Percentiles rank a stretch among this genome's conserved stretches.
phyloP scores from a whole-genome alignment of 2,888 invertebrate genomes.

The Carpatolechia fugitivella region DNA sequence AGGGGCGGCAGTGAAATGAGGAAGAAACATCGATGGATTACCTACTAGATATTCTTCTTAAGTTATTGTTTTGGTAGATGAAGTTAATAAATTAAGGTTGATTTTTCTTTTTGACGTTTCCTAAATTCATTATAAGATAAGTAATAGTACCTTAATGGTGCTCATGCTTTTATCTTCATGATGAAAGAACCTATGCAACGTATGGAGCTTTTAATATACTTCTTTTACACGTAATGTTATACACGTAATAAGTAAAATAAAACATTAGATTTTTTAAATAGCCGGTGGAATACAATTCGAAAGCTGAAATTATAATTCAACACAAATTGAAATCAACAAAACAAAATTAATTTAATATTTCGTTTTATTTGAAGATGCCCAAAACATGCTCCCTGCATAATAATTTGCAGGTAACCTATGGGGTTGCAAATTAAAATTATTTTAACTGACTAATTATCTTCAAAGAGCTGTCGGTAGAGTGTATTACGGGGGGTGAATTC shows the following conservation, averaged over 20 bases:
- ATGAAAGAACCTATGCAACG: too few relatives aligned
- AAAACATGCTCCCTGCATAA: not conserved
- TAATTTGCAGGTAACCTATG: conserved; percentile 11
- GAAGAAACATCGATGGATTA: conserved; percentile 48
- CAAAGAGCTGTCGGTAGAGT: conserved; percentile 17
- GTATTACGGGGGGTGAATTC: conserved; percentile 19
- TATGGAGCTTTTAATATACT: too few relatives aligned
- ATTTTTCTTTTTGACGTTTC: too few relatives aligned
- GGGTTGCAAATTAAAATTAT: conserved; percentile 13
- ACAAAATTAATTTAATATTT: not conserved
- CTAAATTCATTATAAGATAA: too few relatives aligned
- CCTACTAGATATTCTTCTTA: conserved; percentile 10
- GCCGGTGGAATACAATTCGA: too few relatives aligned
- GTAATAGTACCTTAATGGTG: too few relatives aligned
- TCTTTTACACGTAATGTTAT: too few relatives aligned
- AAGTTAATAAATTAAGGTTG: not conserved
- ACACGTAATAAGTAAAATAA: too few relatives aligned
- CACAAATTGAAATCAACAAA: not conserved
- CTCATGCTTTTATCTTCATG: too few relatives aligned
- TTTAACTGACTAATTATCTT: conserved; percentile 16
- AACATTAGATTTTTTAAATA: too few relatives aligned
- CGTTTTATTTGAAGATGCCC: not conserved
- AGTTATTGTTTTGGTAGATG: not conserved
- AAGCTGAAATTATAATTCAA: not conserved
- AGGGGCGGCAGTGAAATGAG: conserved; percentile 46